Percentiles rank a stretch among this genome's conserved stretches.
Evolutionary conservation across 2,888 invertebrate species (phyloP).

Genomic region (Scrobipalpa costella): DNA sequence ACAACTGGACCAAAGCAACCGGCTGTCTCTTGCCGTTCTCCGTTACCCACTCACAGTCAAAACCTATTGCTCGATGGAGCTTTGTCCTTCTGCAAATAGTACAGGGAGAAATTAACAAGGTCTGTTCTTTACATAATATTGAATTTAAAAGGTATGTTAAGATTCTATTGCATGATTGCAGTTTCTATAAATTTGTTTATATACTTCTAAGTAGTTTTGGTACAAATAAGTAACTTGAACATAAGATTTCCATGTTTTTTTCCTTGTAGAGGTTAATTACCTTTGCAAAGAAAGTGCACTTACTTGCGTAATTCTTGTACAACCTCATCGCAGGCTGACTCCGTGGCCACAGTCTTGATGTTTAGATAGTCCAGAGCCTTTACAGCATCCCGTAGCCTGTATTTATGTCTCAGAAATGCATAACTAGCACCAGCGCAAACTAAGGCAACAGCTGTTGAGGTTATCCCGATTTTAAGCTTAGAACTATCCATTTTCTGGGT

Average conservation of each 20-base stretch:
- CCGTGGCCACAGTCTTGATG: conserved; percentile 52
- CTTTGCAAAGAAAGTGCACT: conserved; percentile 22
- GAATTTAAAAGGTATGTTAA: too few species aligned
- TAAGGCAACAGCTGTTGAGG: conserved; percentile 47
- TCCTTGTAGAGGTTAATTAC: not conserved
- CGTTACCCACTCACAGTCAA: conserved; percentile 92
- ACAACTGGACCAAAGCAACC: conserved; percentile 87
- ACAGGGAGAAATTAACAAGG: not conserved
- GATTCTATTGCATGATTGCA: too few species aligned
- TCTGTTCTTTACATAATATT: not conserved
- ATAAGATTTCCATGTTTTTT: not conserved
- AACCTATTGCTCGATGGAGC: conserved; percentile 82
- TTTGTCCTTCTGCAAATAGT: conserved; percentile 49
- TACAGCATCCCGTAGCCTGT: conserved; percentile 40
- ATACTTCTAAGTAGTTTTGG: too few species aligned
- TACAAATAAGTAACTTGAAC: too few species aligned
- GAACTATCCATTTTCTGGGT: conserved; percentile 41
- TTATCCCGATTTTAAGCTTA: conserved; percentile 45
- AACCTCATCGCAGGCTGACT: conserved; percentile 53
- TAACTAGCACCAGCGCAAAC: conserved; percentile 51
- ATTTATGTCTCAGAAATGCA: conserved; percentile 43
- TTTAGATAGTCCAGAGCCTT: conserved; percentile 56
- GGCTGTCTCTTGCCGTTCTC: conserved; percentile 80
- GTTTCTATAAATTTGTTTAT: too few species aligned
- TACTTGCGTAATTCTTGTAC: conserved; percentile 58